Evolutionary conservation across 2,888 invertebrate species (phyloP).

Genomic region (Hirtodrosophila cameraria): DNA sequence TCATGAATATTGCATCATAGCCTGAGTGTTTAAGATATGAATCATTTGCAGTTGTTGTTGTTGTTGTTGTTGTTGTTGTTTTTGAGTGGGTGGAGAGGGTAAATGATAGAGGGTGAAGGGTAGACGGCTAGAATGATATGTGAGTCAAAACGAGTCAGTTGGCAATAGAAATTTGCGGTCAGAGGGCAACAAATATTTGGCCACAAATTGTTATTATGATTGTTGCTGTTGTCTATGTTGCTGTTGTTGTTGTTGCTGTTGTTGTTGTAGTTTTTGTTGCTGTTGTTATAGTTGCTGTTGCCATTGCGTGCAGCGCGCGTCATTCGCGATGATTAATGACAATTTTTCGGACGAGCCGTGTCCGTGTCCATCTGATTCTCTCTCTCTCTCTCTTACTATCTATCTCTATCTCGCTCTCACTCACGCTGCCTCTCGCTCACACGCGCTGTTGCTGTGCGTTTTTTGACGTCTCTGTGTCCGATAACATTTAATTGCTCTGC

Average conservation of each 20-base stretch:
- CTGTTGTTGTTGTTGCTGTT: slow-evolving; percentile 25
- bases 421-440: background rate
- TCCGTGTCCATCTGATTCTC: slow-evolving; percentile 37
- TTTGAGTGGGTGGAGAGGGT: background rate
- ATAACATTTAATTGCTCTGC: slow-evolving; percentile 74
- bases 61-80: background rate
- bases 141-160: slow-evolving; percentile 20
- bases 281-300: slow-evolving; percentile 21
- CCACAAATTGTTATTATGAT: slow-evolving; percentile 74
- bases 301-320: slow-evolving; percentile 59
- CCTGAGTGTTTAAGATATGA: slow-evolving; percentile 30
- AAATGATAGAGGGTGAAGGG: background rate
- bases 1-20: slow-evolving; percentile 54
- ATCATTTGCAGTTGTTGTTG: slow-evolving; percentile 29
- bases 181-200: slow-evolving; percentile 68
- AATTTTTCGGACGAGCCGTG: slow-evolving; percentile 61
- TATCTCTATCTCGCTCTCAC: slow-evolving; percentile 8
- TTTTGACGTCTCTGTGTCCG: slow-evolving; percentile 62
- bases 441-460: slow-evolving; percentile 5
- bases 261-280: background rate
- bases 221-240: slow-evolving; percentile 24
- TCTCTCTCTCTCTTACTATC: background rate
- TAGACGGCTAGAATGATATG: slow-evolving; percentile 12
- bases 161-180: slow-evolving; percentile 58
- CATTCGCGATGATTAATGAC: slow-evolving; percentile 73